These are phyloP conservation scores for Rhinogobius similis DNA, from an alignment of 2,113 vertebrate species.

Conservation along the genomic window DNA sequence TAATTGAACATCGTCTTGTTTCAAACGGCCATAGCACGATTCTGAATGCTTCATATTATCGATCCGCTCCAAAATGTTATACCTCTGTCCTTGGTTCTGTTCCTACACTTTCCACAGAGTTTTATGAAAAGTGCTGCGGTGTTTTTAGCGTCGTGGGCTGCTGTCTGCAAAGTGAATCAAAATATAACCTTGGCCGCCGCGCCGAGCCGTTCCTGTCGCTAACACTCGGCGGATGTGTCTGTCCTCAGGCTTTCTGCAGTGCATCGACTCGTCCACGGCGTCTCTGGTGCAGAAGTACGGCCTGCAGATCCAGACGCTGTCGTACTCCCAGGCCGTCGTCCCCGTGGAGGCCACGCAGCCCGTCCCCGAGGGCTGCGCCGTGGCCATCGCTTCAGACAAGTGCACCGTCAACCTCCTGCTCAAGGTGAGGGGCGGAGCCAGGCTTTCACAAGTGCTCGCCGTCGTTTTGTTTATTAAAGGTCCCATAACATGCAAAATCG, in stretches of 20 bases:
- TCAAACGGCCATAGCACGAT: not conserved
- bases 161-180: not conserved
- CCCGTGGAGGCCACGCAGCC: conserved; percentile 57
- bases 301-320: conserved; percentile 83
- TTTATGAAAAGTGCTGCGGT: not conserved
- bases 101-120: not conserved
- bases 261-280: conserved; percentile 74
- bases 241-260: conserved; percentile 85
- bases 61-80: not conserved
- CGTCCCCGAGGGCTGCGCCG: conserved; percentile 83
- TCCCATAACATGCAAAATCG: too few relatives aligned
- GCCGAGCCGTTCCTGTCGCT: not conserved
- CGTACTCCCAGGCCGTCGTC: conserved; percentile 81
- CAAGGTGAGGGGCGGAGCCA: conserved; percentile 77
- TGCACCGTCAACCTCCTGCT: conserved; percentile 89
- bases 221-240: not conserved
- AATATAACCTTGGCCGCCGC: not conserved
- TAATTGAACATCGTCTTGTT: not conserved
- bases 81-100: not conserved
- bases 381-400: conserved; percentile 88
- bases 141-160: not conserved
- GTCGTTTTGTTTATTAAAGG: too few relatives aligned
- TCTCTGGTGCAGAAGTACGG: conserved; percentile 74
- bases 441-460: too few relatives aligned
- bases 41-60: not conserved